Evolutionary conservation across 2,113 vertebrate genomes (phyloP), one percentile per base, ranked within the genome.

Genomic region (Mustelus asterias): DNA sequence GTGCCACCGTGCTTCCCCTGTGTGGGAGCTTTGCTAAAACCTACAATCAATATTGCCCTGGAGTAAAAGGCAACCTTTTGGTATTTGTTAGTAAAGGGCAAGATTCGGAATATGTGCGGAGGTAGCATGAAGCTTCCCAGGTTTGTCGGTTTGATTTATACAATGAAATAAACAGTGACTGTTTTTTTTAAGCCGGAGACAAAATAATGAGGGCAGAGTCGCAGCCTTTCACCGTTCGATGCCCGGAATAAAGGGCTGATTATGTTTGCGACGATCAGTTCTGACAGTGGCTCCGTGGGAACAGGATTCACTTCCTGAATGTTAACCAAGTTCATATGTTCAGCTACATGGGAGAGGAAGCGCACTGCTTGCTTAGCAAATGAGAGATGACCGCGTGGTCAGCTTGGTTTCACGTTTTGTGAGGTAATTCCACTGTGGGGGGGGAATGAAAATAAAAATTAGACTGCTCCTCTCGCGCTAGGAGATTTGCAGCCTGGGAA

Each of bases 171-270:
- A 92, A 33, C 60, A 63, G 58, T 63, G 88, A 92, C 89, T 93
- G 16, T 37, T 65, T n/a, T 65, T n/a, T 37, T 65, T n/a, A 93
- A 65, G 89, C 63, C 65, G 60, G 33, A n/a, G 60, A 37, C 89
- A 67, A n/a, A 93, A 93, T 93, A 65, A 93, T 93, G 37, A 93
- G 89, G 89, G 89, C 16, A 93, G 89, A 92, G 58, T 65, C 37
- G 26, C 83, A 48, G 85, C 88, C 88, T 90, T 90, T 33, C 54
- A 29, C 88, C 60, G 24, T n/a, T 37, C 37, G 63, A 33, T 37
- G 60, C 37, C 65, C 18, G 63, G 89, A 93, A 93, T n/a, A 93
- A 65, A 93, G 60, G 60, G 29, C 33, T 20, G 33, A 93, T 93
- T 93, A 65, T 93, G 37, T 93, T 22, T 93, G 29, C 89, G 65